Evolutionary conservation across 1,140 invertebrate genomes (phyloP), one percentile per base, ranked within the genome.

Genomic region (Medauroidea extradentata): DNA sequence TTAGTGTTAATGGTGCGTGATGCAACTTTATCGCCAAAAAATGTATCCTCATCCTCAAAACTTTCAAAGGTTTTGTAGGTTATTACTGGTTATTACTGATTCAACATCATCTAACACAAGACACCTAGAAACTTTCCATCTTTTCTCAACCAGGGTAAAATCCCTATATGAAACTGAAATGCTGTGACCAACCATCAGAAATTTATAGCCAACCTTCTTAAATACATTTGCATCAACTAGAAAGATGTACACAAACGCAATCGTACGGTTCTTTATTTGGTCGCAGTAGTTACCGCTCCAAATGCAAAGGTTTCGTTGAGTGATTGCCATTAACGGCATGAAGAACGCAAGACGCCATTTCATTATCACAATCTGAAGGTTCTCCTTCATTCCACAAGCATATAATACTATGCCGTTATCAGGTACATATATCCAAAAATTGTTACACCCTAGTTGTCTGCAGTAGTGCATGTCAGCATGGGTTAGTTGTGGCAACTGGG

Each of bases 401-500:
- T 11, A 34, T 34, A 34, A 4, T 1, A 9, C n/a, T 18, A n/a
- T 13, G 13, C 23, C 27, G 9, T 2, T 41, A 56, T 23, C 53
- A 56, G 53, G 14, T 18, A 34, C 18, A 9, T 41, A 18, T 27
- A 65, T 50, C 7, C 61, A 43, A 24, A 66, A 60, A 43, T 65
- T 66, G 44, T 53, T 63, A 23, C 59, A 58, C 2, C 57, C 62
- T 23, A 64, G 46, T 34, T 67, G 63, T 8, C 63, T 34, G 8
- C 11, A 43, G 34, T 68, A 66, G 42, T 61, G 64, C 59, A 67
- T 62, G 11, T 65, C n/a, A 41, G 25, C 44, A n/a, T n/a, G 67
- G 4, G 59, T 68, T 27, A 65, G 56, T 42, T 34, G 29, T 34
- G 29, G 29, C 29, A 34, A 34, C 29, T 34, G 5, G 29, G 11